A percentile compares a stretch with the other conserved stretches of the same genome.
Conservation (phyloP, 2,888 invertebrate species). For the Dicranocentrus wangi region DNA sequence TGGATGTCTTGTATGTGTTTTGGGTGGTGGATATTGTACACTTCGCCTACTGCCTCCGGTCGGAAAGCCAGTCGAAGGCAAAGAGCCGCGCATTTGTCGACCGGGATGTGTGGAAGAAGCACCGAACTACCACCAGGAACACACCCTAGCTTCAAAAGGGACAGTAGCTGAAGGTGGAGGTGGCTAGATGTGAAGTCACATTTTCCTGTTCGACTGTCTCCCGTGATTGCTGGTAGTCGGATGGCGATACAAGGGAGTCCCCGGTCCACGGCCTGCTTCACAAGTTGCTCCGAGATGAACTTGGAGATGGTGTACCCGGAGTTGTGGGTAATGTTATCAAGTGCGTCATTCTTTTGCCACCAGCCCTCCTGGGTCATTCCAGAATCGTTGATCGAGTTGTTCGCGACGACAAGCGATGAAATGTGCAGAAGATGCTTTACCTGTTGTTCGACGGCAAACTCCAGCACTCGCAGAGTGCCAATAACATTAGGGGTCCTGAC, state of each 20-base stretch:
- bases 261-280: constrained; percentile 42
- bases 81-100: constrained; percentile 55
- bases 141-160: constrained; percentile 56
- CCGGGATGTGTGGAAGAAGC: constrained; percentile 49
- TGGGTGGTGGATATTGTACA: constrained; percentile 60
- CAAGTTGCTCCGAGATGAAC: constrained; percentile 62
- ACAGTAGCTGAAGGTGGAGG: constrained; percentile 45
- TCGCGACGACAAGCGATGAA: constrained; percentile 52
- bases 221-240: constrained; percentile 59
- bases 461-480: constrained; percentile 55
- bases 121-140: constrained; percentile 25
- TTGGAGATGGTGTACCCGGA: constrained; percentile 62
- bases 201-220: constrained; percentile 63
- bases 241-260: constrained; percentile 65
- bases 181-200: constrained; percentile 58
- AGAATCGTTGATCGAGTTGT: too few relatives aligned
- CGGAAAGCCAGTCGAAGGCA: constrained; percentile 49
- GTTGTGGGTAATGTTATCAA: constrained; percentile 39
- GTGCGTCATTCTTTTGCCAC: constrained; percentile 30
- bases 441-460: constrained; percentile 53
- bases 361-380: constrained; percentile 47
- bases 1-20: constrained; percentile 9
- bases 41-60: constrained; percentile 41
- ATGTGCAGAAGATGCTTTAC: constrained; percentile 63
- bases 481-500: constrained; percentile 60